phyloP scores from a whole-genome alignment of 2,888 invertebrate species.

The Tyria jacobaeae region DNA sequence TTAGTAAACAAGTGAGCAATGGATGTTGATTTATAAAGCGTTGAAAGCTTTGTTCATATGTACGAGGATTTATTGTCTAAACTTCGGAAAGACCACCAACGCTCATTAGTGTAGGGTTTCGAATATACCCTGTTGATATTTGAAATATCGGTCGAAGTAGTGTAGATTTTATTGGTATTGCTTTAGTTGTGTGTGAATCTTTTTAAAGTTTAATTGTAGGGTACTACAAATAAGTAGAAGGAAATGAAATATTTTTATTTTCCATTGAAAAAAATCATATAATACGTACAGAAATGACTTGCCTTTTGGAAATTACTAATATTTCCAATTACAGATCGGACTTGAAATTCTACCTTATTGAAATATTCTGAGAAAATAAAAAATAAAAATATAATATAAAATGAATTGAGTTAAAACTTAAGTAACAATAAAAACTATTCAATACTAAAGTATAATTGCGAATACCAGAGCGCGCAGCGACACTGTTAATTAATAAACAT shows the following conservation, averaged over 20 bases:
- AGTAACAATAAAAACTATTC: conserved; percentile 12
- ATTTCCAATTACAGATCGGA: too few relatives aligned
- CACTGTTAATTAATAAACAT: conserved; percentile 34
- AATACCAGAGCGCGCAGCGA: conserved; percentile 26
- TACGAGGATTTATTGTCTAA: conserved; percentile 39
- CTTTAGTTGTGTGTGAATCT: background rate
- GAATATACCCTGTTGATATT: conserved; percentile 29
- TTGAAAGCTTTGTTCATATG: conserved; percentile 24
- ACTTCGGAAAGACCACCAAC: conserved; percentile 21
- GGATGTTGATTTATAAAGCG: conserved; percentile 36
- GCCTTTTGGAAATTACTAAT: too few relatives aligned
- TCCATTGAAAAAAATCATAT: too few relatives aligned
- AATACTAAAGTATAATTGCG: conserved; percentile 27
- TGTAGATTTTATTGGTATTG: background rate
- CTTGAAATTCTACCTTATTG: too few relatives aligned
- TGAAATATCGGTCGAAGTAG: conserved; percentile 12
- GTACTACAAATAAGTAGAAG: too few relatives aligned
- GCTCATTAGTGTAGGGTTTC: conserved; percentile 30
- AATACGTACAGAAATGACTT: too few relatives aligned
- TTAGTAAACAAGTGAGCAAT: conserved; percentile 18
- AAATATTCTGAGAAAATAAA: too few relatives aligned
- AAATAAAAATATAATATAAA: too few relatives aligned
- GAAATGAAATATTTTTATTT: too few relatives aligned
- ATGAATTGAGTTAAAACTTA: conserved; percentile 2
- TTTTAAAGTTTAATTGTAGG: too few relatives aligned